Conservation (phyloP, 2,113 vertebrate genomes). For the rabbit (Oryctolagus cuniculus) region DNA sequence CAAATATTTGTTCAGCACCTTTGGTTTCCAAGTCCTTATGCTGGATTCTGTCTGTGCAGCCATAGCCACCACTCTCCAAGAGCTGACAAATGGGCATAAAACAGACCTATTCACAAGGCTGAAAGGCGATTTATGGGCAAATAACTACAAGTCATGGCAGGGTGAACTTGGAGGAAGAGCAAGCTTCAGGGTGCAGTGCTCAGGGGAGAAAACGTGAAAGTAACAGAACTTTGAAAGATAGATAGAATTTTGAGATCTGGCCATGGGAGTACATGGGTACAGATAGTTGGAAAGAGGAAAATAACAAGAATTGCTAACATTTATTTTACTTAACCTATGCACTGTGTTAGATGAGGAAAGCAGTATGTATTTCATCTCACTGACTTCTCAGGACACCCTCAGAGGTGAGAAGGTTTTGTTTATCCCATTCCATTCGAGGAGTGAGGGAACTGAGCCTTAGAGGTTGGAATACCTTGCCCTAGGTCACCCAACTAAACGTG, state of each 20-base stretch:
- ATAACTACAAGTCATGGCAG: accelerated
- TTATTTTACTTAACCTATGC: neutral
- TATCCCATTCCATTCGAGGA: neutral
- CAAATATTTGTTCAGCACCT: neutral
- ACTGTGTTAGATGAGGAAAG: neutral
- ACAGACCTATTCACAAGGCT: neutral
- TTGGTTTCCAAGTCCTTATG: neutral
- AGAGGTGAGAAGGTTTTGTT: neutral
- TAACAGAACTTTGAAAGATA: neutral
- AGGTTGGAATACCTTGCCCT: neutral
- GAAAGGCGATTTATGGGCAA: neutral
- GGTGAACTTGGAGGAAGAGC: neutral
- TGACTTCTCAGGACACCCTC: neutral
- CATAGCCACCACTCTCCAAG: no score
- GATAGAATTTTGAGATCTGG: neutral
- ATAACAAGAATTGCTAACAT: neutral
- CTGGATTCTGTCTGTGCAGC: neutral
- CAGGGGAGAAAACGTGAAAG: neutral
- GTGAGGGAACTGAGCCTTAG: neutral
- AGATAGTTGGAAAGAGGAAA: neutral
- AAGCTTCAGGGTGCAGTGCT: neutral
- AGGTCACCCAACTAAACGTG: neutral
- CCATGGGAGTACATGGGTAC: neutral
- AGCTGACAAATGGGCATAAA: neutral
- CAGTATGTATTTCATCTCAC: neutral